Conservation (phyloP, 2,113 vertebrate genomes). For the Naja naja region DNA sequence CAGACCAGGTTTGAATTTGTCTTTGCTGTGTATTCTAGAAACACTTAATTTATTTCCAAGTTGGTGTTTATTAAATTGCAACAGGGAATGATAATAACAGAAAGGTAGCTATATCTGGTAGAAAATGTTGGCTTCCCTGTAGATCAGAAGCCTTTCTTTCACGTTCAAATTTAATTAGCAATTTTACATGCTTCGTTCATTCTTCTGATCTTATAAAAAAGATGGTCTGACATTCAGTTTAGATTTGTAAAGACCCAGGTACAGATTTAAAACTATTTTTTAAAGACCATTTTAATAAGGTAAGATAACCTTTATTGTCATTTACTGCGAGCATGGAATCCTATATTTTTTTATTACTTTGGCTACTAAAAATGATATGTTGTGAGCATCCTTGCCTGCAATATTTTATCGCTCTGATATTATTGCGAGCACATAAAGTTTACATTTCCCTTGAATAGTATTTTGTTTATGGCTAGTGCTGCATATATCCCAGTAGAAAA, state of each 20-base stretch:
- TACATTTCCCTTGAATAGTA: background rate
- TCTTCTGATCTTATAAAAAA: slow-evolving; percentile 27
- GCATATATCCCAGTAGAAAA: background rate
- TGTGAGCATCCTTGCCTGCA: background rate
- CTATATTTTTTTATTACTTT: no score
- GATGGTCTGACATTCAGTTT: background rate
- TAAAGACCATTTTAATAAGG: background rate
- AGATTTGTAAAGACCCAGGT: background rate
- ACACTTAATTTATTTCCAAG: slow-evolving; percentile 25
- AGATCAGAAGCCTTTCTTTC: slow-evolving; percentile 41
- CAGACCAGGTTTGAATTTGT: slow-evolving; percentile 18
- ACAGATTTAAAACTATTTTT: background rate
- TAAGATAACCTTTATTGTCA: no score
- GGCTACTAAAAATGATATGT: background rate
- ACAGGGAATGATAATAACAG: slow-evolving; percentile 41
- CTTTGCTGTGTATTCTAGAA: slow-evolving; percentile 40
- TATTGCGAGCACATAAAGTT: background rate
- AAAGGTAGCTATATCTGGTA: slow-evolving; percentile 39
- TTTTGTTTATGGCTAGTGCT: background rate
- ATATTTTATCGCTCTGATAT: background rate
- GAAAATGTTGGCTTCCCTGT: slow-evolving; percentile 38
- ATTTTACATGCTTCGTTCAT: slow-evolving; percentile 27
- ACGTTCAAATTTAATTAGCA: slow-evolving; percentile 37
- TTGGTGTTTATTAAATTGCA: slow-evolving; percentile 48
- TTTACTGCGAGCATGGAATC: background rate